A percentile compares a stretch with the other conserved stretches of the same genome.
These are phyloP conservation scores for Tonatia bakeri DNA, from an alignment of 2,113 vertebrate genomes.

Conservation along the genomic window DNA sequence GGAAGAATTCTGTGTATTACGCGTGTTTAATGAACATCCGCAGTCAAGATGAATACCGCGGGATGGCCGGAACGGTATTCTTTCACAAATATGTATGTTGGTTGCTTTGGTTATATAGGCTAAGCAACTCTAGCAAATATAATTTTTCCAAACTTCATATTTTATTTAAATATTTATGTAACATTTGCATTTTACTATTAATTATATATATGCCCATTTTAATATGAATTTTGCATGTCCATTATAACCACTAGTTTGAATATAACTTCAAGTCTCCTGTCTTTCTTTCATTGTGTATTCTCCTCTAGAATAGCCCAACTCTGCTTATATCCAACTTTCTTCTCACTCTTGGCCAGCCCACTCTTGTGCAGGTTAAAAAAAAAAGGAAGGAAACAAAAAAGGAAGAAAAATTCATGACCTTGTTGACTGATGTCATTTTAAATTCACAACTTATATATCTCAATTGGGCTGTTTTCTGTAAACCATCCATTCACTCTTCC, in stretches of 20 bases:
- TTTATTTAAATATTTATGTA: constrained; percentile 13
- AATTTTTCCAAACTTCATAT: background rate
- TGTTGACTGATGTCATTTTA: background rate
- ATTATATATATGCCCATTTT: background rate
- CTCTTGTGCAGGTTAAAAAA: background rate
- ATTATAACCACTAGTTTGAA: background rate
- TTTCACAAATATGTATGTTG: background rate
- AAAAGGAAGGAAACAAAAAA: background rate
- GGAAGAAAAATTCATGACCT: background rate
- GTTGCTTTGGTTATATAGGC: background rate
- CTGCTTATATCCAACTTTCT: background rate
- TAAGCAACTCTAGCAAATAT: background rate
- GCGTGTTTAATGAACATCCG: too few species aligned
- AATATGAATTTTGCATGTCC: background rate
- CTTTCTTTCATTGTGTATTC: background rate
- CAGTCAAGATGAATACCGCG: too few species aligned
- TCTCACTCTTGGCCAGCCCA: background rate
- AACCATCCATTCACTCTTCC: background rate
- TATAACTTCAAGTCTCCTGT: background rate
- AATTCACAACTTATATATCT: background rate
- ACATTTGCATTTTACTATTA: background rate
- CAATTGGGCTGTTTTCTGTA: background rate
- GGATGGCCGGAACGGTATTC: too few species aligned
- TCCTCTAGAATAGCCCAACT: background rate
- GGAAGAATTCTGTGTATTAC: too few species aligned